Percentiles rank a stretch among this genome's conserved stretches.
Conservation (phyloP, 2,888 invertebrate genomes). For the Lochmaea capreae region DNA sequence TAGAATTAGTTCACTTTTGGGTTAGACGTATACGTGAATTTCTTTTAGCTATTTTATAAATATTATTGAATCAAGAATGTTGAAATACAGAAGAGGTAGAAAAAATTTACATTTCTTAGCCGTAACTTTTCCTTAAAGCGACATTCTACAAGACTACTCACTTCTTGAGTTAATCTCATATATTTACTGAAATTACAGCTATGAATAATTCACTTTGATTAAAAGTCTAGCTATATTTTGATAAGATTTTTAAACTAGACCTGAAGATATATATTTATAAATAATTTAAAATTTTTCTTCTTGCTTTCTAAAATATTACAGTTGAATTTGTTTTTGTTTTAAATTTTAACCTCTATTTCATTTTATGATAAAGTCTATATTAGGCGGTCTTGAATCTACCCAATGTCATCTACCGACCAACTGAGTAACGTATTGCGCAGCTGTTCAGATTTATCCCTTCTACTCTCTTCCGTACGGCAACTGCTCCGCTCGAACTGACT, state of each 20-base stretch:
- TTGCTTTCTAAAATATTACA: background rate
- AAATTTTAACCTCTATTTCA: constrained; percentile 15
- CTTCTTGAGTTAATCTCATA: constrained; percentile 26
- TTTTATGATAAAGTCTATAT: constrained; percentile 23
- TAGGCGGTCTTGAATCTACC: constrained; percentile 17
- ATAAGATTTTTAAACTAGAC: constrained; percentile 6
- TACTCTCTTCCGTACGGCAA: constrained; percentile 43
- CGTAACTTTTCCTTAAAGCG: constrained; percentile 58
- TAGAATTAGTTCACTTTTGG: constrained; percentile 13
- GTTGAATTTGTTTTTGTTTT: background rate
- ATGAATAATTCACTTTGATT: constrained; percentile 28
- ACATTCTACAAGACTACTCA: constrained; percentile 57
- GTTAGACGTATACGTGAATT: constrained; percentile 4
- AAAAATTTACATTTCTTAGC: constrained; percentile 36
- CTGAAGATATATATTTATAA: constrained; percentile 9
- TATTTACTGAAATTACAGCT: constrained; percentile 11
- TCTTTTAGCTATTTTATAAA: constrained; percentile 33
- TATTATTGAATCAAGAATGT: background rate
- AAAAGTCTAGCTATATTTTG: constrained; percentile 20
- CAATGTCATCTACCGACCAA: constrained; percentile 23
- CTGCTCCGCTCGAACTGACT: constrained; percentile 18
- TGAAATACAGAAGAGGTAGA: constrained; percentile 4
- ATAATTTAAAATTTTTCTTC: background rate
- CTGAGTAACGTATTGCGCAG: constrained; percentile 41
- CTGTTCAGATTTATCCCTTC: constrained; percentile 40